Percentiles rank a stretch among this genome's conserved stretches.
Conservation (phyloP, 92 coral and sea anemone genomes). For the Epizoanthus ramosus region DNA sequence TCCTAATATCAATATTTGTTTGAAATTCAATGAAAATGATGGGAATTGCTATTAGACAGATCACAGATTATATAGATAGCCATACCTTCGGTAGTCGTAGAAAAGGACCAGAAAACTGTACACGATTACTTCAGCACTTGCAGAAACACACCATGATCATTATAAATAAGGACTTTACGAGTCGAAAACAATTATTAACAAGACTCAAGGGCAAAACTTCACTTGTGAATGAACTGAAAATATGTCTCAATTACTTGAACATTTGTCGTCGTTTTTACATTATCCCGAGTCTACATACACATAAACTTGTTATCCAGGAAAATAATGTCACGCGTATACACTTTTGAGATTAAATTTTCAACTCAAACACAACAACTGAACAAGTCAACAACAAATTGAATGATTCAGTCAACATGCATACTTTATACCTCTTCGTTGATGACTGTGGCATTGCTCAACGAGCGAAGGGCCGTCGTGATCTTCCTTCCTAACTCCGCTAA, state of each 20-base stretch:
- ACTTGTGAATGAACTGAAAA: too few relatives aligned
- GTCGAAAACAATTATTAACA: too few relatives aligned
- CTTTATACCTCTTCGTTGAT: conserved; percentile 97
- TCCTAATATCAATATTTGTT: not conserved
- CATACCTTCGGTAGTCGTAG: too few relatives aligned
- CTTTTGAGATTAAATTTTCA: not conserved
- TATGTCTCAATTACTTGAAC: too few relatives aligned
- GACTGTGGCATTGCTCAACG: conserved; percentile 96
- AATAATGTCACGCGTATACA: too few relatives aligned
- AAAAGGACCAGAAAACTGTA: not conserved
- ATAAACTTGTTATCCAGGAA: not conserved
- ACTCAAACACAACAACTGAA: not conserved
- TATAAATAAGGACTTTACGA: too few relatives aligned
- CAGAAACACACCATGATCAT: too few relatives aligned
- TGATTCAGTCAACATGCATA: not conserved
- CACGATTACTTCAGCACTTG: not conserved
- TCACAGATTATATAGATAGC: too few relatives aligned
- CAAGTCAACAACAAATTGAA: not conserved
- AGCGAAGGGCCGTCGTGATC: conserved; percentile 95
- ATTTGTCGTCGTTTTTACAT: too few relatives aligned
- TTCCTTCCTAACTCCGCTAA: conserved; percentile 99
- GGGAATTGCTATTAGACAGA: too few relatives aligned
- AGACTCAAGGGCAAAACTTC: too few relatives aligned
- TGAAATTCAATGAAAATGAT: too few relatives aligned
- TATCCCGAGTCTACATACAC: not conserved